A percentile compares a stretch with the other conserved stretches of the same genome.
phyloP scores from a whole-genome alignment of 1,140 invertebrate species.

The Drosophila ananassae region DNA sequence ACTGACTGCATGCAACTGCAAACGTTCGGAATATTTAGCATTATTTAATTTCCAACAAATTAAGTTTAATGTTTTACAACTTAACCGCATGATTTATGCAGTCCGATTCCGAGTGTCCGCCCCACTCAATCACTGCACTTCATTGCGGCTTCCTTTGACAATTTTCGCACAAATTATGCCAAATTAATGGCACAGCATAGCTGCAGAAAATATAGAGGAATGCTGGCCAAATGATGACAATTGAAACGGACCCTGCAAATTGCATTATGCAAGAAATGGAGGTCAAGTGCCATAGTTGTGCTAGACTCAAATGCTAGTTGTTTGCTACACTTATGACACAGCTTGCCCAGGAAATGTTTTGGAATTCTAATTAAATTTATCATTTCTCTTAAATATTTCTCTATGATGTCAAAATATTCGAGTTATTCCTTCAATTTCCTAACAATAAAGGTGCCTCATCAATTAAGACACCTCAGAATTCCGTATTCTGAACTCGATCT shows the following conservation, averaged over 20 bases:
- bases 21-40: slow-evolving; percentile 58
- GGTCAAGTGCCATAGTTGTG: slow-evolving; percentile 12
- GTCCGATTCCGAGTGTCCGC: slow-evolving; percentile 9
- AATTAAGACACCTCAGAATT: slow-evolving; percentile 38
- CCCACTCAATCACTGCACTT: slow-evolving; percentile 35
- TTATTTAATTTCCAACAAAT: slow-evolving; percentile 81
- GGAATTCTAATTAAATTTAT: background rate
- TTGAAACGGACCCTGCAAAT: slow-evolving; percentile 32
- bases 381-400: background rate
- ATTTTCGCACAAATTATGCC: slow-evolving; percentile 69
- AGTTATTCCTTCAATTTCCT: background rate
- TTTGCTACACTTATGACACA: background rate
- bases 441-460: slow-evolving; percentile 15
- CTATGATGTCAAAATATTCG: background rate
- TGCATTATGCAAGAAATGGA: slow-evolving; percentile 34
- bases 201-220: slow-evolving; percentile 12
- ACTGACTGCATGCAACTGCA: slow-evolving; percentile 24
- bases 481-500: slow-evolving; percentile 6
- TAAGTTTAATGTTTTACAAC: slow-evolving; percentile 72
- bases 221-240: slow-evolving; percentile 25
- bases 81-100: slow-evolving; percentile 77
- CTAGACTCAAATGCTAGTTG: background rate
- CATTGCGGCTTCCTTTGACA: slow-evolving; percentile 33
- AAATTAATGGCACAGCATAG: slow-evolving; percentile 63
- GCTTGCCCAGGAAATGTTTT: background rate